Evolutionary conservation across 2,888 invertebrate genomes (phyloP), one percentile per base, ranked within the genome.

Genomic region (Pyralis farinalis): DNA sequence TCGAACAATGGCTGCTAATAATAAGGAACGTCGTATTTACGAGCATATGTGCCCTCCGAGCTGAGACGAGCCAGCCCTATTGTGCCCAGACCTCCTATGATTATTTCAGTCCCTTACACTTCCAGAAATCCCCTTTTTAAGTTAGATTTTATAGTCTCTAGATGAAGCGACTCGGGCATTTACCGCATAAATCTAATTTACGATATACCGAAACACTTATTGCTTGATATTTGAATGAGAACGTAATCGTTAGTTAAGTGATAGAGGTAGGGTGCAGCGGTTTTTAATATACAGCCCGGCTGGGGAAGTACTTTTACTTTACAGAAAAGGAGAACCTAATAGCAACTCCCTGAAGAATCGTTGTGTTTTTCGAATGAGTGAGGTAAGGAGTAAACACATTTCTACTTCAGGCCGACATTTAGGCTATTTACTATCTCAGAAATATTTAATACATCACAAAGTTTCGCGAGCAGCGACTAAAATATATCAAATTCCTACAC

Each of bases 51-150:
- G 88, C 86, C 74, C 72, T 76, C 70, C 60, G 67, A 72, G 73
- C 75, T 72, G 72, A 72, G 84, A 85, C 80, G 82, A 76, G 77
- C 77, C 67, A 75, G 71, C 69, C 73, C 84, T 81, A 87, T 88
- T 88, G 87, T 87, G 71, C 77, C 55, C 69, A 71, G 87, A 87
- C 87, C 87, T 86, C 87, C 87, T 87, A 84, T 79, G 87, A 86
- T 85, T 86, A 86, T 84, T 85, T 78, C 74, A 78, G 70, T 66
- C 71, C 68, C 63, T 75, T 64, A 73, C 74, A 78, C 71, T 82
- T 84, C 77, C 73, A 80, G 72, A 78, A 85, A 82, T 77, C 68
- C 63, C 67, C 61, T 65, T 74, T 76, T 77, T 72, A 73, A 75
- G 63, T 72, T 63, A 70, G 62, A 68, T 72, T 85, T 85, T 79